Evolutionary conservation across 2,113 vertebrate genomes (phyloP), one percentile per base, ranked within the genome.

Genomic region (Thalassarche chlororhynchos): DNA sequence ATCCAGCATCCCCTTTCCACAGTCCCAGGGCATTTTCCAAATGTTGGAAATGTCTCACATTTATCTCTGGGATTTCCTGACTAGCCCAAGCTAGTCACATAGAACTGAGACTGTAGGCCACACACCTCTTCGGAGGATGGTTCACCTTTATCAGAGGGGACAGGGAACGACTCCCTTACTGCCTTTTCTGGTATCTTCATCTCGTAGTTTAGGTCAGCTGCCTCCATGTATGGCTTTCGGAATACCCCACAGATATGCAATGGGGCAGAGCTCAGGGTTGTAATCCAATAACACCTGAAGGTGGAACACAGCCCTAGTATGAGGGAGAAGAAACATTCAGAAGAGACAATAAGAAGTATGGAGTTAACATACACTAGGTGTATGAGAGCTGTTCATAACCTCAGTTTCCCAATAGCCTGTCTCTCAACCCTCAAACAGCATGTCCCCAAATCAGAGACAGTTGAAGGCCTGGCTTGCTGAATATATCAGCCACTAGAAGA

Each of bases 381-480:
- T 20, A 60, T 47, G 55, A 76, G 74, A 89, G 31, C 4, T 51
- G 36, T 70, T 81, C 31, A 12, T 64, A 80, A 68, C 68, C 57
- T 58, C 81, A 14, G 38, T 85, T 90, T 93, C 42, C 42, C 42
- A 54, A 16, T 2, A 66, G 19, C 17, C 32, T 83, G 29, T 74
- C 65, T 65, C 5, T 71, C 42, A 90, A 52, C 34, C 34, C 51
- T 85, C 21, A 49, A 57, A 42, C 65, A 65, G 38, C 8, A 44
- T 8, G 12, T 76, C 32, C 38, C 26, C 7, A 3, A 2, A 68
- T 60, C 2, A 2, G 57, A 79, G 54, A 44, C 1, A 1, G 32
- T 5, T 10, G 2, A 83, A 88, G 55, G 23, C 36, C 32, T 72
- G 70, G 18, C 70, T 14, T 90, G 42, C 55, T 85, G 72, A 64